Base-by-base conservation (phyloP, 2,113 vertebrate genomes). In the Asarcornis scutulata region DNA sequence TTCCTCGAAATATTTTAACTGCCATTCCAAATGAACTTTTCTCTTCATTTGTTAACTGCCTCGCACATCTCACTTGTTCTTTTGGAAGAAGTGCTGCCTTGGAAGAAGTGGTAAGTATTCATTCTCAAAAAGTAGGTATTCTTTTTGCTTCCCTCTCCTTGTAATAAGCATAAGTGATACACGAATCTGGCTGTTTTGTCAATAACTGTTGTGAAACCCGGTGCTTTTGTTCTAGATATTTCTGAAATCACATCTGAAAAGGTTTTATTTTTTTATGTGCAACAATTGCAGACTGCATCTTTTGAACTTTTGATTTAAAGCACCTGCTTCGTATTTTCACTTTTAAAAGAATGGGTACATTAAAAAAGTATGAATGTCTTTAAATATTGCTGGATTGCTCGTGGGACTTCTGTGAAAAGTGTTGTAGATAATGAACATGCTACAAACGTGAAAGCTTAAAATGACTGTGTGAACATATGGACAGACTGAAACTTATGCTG, bases 21-120 rank as follows among this genome's bases (percentile, higher is more conserved):
- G 99, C 99, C 42, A 98, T 99, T 97, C 99, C 99, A 78, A 99
- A 97, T 46, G 99, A 99, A 69, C 99, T 99, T 93, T 99, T 99
- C 96, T 99, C 99, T 88, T 99, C 99, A 73, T 99, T 99, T 93
- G 99, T 99, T 91, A 99, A 99, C 98, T 99, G 99, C 98, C 99
- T 99, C 60, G 99, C 99, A 27, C 98, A 99, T 95, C 99, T 99
- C 97, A 99, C 99, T 79, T 99, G 99, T 96, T 99, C 99, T 46
- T 99, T 99, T 80, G 99, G 99, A 93, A 98, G 99, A 96, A 99
- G 99, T 77, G 99, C 99, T 84, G 99, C 99, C 86, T 97, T 99
- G 69, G 99, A 99, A 98, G 99, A 99, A 98, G 99, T 99, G 98
- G 99, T 99, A 96, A 99, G 98, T 98, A 89, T 52, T 38, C 8